Evolutionary conservation across 1,140 invertebrate species (phyloP), one percentile per base, ranked within the genome.

Genomic region (Drosophila oshimai): DNA sequence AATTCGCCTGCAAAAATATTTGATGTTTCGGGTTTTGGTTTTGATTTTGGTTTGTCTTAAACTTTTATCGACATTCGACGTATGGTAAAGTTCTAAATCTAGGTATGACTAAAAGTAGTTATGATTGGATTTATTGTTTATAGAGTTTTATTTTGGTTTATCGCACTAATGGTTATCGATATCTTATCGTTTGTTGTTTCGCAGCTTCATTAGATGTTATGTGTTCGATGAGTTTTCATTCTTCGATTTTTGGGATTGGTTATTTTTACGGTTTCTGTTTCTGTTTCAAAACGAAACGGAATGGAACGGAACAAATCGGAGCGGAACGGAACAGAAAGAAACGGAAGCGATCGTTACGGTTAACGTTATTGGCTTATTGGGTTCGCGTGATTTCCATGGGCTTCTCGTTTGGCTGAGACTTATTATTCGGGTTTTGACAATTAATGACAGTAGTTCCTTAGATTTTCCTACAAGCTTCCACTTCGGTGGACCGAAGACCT

Each of bases 1-100:
- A 91, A 91, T 88, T 91, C 88, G 86, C 89, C 90, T 91, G 90
- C 64, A 90, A 90, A 89, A 89, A 87, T 47, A 81, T 65, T 65
- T 62, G 31, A 72, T 71, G 61, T 71, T 51, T 71, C 68, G 18
- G 49, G 49, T 61, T 53, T 81, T 79, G 33, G 51, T 49, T 45
- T 65, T 51, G 20, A 39, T 70, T 58, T 53, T 54, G 28, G 39
- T 39, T 74, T 68, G 26, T 31, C 17, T 39, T 45, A 41, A 51
- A 29, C 33, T 55, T 55, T 24, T 31, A 17, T 24, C 54, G 70
- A 55, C 53, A 31, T 31, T 64, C 33, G 42, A 49, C 33, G 61
- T 37, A 46, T 39, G 22, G 57, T 64, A 64, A 62, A 24, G 9
- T 64, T 47, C 58, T 65, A 65, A 65, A 50, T 65, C 61, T 65